Conservation (phyloP, 2,113 vertebrate species). For the Amphiprion percula region DNA sequence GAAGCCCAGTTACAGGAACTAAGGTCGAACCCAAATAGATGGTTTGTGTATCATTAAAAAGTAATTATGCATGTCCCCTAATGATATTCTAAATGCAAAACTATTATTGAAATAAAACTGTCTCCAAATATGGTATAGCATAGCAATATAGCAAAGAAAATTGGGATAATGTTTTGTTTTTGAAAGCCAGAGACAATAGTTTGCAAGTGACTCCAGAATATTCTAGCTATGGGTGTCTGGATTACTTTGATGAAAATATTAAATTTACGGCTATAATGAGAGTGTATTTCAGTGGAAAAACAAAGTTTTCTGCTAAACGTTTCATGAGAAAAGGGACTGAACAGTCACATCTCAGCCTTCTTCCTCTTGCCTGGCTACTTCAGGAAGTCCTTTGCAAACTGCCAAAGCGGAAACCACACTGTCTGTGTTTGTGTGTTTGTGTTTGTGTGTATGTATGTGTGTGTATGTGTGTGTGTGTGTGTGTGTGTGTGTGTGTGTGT, state of each 20-base stretch:
- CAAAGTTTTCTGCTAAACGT: background rate
- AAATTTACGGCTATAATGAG: background rate
- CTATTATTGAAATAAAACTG: too few relatives aligned
- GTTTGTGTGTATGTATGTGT: background rate
- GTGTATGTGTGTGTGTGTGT: background rate
- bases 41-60: background rate
- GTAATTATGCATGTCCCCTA: background rate
- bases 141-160: too few relatives aligned
- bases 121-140: too few relatives aligned
- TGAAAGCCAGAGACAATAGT: too few relatives aligned
- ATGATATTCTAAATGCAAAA: background rate
- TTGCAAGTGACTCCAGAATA: background rate
- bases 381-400: conserved; percentile 83
- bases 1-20: conserved; percentile 9
- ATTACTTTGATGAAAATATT: too few relatives aligned
- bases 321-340: conserved; percentile 32
- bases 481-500: background rate
- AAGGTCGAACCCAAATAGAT: conserved; percentile 15
- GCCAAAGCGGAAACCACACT: conserved; percentile 83
- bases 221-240: background rate
- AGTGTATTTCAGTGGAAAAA: conserved; percentile 23
- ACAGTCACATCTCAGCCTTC: conserved; percentile 25
- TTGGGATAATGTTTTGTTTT: too few relatives aligned
- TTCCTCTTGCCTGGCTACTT: conserved; percentile 81
- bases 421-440: conserved; percentile 20